Evolutionary conservation across 2,797 vertebrate species (phyloP).

Genomic region (Streptopelia turtur): DNA sequence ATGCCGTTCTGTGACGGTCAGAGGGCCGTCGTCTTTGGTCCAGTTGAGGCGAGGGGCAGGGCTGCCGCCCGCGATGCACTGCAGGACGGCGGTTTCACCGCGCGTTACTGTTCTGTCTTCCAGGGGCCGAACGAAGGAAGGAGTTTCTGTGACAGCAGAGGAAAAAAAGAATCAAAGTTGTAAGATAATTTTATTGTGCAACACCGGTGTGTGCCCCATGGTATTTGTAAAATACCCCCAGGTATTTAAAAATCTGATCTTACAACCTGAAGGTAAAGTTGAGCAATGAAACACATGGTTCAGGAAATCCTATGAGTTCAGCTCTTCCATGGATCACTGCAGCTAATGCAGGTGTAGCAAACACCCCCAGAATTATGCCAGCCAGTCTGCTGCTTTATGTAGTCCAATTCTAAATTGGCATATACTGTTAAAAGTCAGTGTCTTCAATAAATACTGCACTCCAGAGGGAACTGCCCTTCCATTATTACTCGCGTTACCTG

Average conservation of each 20-base stretch:
- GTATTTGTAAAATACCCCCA: neutral
- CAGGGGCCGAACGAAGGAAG: constrained; percentile 83
- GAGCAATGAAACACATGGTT: neutral
- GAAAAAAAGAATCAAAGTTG: neutral
- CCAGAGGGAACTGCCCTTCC: neutral
- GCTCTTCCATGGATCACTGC: neutral
- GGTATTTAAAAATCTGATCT: neutral
- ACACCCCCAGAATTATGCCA: neutral
- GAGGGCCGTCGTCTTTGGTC: constrained; percentile 85
- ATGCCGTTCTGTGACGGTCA: constrained; percentile 82
- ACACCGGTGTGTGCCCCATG: neutral
- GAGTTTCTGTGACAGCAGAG: constrained; percentile 79
- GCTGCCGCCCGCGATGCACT: constrained; percentile 86
- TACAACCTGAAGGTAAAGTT: neutral
- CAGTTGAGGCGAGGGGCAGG: constrained; percentile 86
- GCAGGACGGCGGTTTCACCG: constrained; percentile 84
- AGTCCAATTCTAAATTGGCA: neutral
- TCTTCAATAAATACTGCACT: neutral
- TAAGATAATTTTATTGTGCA: neutral
- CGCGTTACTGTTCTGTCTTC: constrained; percentile 83
- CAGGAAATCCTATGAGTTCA: neutral
- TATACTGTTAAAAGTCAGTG: neutral
- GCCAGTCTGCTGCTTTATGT: neutral
- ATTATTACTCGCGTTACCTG: neutral
- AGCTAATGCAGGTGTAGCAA: neutral